Evolutionary conservation across 1,140 invertebrate genomes (phyloP), one percentile per base, ranked within the genome.

Genomic region (Hermetia illucens): DNA sequence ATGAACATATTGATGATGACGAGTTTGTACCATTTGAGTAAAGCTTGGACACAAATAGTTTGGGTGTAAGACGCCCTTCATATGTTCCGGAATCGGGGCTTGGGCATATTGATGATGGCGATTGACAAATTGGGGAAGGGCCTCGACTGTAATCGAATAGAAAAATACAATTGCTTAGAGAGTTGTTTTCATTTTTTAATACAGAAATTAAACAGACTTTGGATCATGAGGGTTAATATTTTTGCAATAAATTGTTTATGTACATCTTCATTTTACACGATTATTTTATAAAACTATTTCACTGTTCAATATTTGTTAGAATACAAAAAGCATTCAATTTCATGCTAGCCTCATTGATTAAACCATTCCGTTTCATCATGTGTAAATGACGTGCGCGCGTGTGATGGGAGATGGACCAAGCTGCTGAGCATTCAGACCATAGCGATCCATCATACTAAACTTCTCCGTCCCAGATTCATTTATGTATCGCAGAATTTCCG

Each of bases 91-190:
- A 58, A 24, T 59, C 57, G 4, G 56, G 56, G 37, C 53, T 56
- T 34, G 53, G 53, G 21, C 56, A 60, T 16, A 59, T 48, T 48
- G 55, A 56, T 16, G 53, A 59, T 5, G 56, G 56, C 2, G 55
- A 59, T 51, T 55, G 56, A 34, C 52, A 59, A 21, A 58, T 52
- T 39, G 72, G 65, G 32, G 73, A 63, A 12, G 70, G 67, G 49
- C 61, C 73, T 22, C 68, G 64, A 45, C 69, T 69, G 33, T n/a
- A 45, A 45, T n/a, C n/a, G 17, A 36, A 33, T 34, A 9, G 12
- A 18, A n/a, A 5, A 24, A 16, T 25, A 41, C 56, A 49, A 44
- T 64, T 58, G 45, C 44, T 35, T 47, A 42, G n/a, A 45, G 47
- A 33, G 38, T 39, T 29, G 58, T 53, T 16, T 63, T 61, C n/a